These are phyloP conservation scores for Protobothrops flavoviridis DNA, from an alignment of 2,113 vertebrate genomes.

Conservation along the genomic window DNA sequence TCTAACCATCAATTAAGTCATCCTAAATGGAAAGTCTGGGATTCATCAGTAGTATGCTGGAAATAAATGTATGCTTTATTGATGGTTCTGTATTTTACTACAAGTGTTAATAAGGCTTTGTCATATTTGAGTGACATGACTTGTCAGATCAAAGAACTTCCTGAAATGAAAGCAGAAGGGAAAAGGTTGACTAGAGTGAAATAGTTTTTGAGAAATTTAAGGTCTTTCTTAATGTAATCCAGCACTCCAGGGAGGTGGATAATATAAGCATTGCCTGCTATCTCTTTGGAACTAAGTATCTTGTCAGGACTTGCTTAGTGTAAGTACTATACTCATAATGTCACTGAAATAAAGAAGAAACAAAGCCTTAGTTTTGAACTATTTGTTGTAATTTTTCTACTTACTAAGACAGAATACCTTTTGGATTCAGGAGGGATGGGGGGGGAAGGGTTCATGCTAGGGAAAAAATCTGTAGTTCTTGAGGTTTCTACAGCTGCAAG, in stretches of 20 bases:
- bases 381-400: background rate
- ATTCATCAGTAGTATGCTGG: background rate
- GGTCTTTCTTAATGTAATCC: background rate
- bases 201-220: background rate
- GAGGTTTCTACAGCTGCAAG: constrained; percentile 53
- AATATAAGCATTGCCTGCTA: background rate
- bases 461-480: constrained; percentile 21
- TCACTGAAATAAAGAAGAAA: background rate
- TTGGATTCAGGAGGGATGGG: background rate
- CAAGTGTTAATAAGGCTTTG: background rate
- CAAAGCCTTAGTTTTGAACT: background rate
- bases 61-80: background rate
- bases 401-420: background rate
- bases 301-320: background rate
- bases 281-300: background rate
- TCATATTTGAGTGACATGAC: background rate
- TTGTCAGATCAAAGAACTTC: background rate
- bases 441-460: background rate
- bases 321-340: background rate
- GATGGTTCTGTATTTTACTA: background rate
- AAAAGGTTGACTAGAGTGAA: background rate
- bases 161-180: background rate
- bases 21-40: background rate
- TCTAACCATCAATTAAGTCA: background rate
- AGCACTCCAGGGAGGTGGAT: background rate